Base-by-base conservation (phyloP, 1,140 invertebrate genomes). In the Elysia chlorotica region DNA sequence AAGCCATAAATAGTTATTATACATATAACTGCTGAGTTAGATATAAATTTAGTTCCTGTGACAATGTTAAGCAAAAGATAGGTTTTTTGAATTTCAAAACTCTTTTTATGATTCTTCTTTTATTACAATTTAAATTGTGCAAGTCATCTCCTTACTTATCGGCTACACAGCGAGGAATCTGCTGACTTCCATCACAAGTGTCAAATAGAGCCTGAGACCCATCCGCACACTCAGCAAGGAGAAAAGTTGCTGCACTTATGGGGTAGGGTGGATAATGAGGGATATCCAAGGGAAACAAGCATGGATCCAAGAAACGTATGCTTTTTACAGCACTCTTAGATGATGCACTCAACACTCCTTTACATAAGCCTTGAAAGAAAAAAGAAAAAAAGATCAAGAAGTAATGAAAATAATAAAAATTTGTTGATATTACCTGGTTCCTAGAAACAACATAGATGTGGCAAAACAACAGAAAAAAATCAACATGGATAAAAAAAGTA, bases 261-360 rank as follows among this genome's bases (percentile, higher is more conserved):
- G 54, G 54, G 76, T 83, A 86, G 10, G 81, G 81, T 23, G 79
- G 80, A 36, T 80, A 80, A 10, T 74, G 67, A n/a, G 67, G 77
- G 2, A 36, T 33, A 10, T 77, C 75, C 57, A 80, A 71, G 1
- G 80, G 78, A 72, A 79, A 83, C 21, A 86, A 73, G n/a, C 66
- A 71, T 2, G 85, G 81, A 65, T 85, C 78, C 14, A 85, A 65
- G 54, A 85, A 85, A 25, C 59, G 61, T 48, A 86, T 48, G 71
- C 77, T 76, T 0, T 71, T 75, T 14, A 86, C 74, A 23, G 72
- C 21, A 17, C 72, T 72, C n/a, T 73, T 37, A 0, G 73, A 59
- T 28, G 69, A 61, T 10, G 83, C 75, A 75, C 72, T 81, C 1
- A 84, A 62, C 21, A 83, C 77, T 30, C 78, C 80, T 66, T 79